Percentiles rank a stretch among this genome's conserved stretches.
phyloP scores from a whole-genome alignment of 2,888 invertebrate genomes.

The Ophonus ardosiacus region DNA sequence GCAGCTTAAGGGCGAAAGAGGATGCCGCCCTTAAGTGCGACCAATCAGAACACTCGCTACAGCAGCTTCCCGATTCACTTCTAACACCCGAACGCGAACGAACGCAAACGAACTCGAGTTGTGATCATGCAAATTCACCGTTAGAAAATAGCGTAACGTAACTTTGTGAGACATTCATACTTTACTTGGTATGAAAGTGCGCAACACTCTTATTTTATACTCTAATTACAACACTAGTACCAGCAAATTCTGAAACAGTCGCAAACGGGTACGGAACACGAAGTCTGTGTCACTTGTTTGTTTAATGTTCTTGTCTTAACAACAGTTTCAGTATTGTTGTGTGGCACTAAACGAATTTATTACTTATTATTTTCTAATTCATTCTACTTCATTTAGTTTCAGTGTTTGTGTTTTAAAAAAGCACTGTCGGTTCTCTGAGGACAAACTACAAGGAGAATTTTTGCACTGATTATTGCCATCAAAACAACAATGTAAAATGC shows the following conservation, averaged over 20 bases:
- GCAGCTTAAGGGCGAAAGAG: conserved; percentile 54
- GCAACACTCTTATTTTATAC: conserved; percentile 37
- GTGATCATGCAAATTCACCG: conserved; percentile 45
- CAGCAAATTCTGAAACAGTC: conserved; percentile 26
- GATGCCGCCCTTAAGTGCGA: conserved; percentile 54
- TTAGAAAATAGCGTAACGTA: conserved; percentile 36
- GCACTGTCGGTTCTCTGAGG: conserved; percentile 56
- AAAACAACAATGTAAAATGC: conserved; percentile 62
- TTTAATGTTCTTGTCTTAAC: conserved; percentile 50
- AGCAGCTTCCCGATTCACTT: conserved; percentile 34
- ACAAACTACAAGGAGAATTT: conserved; percentile 37
- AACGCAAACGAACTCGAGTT: conserved; percentile 25
- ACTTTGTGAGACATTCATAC: conserved; percentile 20
- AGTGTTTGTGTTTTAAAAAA: conserved; percentile 62
- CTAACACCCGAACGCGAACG: neutral
- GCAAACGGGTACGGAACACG: conserved; percentile 49
- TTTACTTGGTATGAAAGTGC: conserved; percentile 4
- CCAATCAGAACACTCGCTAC: neutral
- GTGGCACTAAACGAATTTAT: conserved; percentile 7
- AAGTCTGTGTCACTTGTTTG: conserved; percentile 30
- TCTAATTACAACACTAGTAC: neutral
- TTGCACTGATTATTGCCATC: conserved; percentile 37
- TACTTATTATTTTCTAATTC: conserved; percentile 35
- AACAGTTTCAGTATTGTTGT: conserved; percentile 41
- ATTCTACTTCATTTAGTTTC: conserved; percentile 43